Base-by-base conservation (phyloP, 1,140 invertebrate species). In the Ips nitidus region DNA sequence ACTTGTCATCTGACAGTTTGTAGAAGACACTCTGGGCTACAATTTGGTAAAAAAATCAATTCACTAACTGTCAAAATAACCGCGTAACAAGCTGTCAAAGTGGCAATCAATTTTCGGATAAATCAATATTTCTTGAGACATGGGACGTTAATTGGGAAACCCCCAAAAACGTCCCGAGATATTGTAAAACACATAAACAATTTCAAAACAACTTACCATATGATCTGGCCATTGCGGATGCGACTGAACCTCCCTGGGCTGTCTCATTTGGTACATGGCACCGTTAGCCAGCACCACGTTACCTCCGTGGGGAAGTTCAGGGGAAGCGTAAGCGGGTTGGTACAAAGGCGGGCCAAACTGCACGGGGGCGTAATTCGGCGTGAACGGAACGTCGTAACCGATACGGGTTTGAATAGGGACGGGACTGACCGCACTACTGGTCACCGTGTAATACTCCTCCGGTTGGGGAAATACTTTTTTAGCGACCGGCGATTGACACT, bases 251-350 rank as follows among this genome's bases (percentile, higher is more conserved):
- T 75, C 74, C 36, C 52, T 40, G 39, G 69, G 74, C 43, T 52
- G 70, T 4, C 40, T 5, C 40, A 39, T 36, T 40, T 60, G 57
- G 56, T 74, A 76, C 42, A 73, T 66, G 3, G 76, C 76, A 39
- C 78, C 77, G 62, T 78, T 78, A 22, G 70, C 36, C n/a, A 81
- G 37, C 2, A 81, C 74, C 67, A 80, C 74, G 73, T 75, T 80
- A 22, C 22, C 22, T 22, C 22, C 22, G 22, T 22, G 22, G 22
- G 22, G 22, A 22, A 81, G 77, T 58, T 80, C 79, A 41, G 77
- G 75, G 47, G 75, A 70, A 59, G 74, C 53, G 70, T 69, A 75
- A 2, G 63, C 22, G 47, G 2, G 64, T n/a, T 1, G 60, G 53
- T 67, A 75, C 38, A 72, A 60, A 6, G 71, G 62, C 42, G 66